Evolutionary conservation across 1,140 invertebrate genomes (phyloP).

Genomic region (Eurosta solidaginis): DNA sequence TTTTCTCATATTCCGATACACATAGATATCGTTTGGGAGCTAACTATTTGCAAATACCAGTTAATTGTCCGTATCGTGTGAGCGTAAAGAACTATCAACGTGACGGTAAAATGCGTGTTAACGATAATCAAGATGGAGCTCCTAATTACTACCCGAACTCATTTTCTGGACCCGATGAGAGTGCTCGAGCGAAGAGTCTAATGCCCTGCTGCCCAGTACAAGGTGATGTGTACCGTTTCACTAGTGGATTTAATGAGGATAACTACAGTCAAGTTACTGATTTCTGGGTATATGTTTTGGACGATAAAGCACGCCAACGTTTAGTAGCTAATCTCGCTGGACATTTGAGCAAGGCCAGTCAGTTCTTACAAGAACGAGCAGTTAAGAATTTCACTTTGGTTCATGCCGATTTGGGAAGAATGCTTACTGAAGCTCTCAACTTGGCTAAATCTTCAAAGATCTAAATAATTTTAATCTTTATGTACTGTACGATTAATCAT

Average conservation of each 20-base stretch:
- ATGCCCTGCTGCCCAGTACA: conserved; percentile 62
- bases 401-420: conserved; percentile 69
- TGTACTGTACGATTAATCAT: not conserved
- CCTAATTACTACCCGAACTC: conserved; percentile 98
- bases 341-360: conserved; percentile 76
- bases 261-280: conserved; percentile 83
- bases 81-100: conserved; percentile 79
- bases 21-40: conserved; percentile 91
- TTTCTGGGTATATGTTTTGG: conserved; percentile 84
- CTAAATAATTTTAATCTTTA: conserved; percentile 51
- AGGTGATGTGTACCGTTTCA: conserved; percentile 76
- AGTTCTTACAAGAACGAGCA: conserved; percentile 84
- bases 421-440: conserved; percentile 68
- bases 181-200: conserved; percentile 63
- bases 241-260: conserved; percentile 81
- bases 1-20: conserved; percentile 94
- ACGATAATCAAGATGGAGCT: conserved; percentile 74
- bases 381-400: conserved; percentile 77
- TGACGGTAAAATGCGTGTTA: conserved; percentile 76
- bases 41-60: conserved; percentile 91
- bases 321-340: conserved; percentile 81
- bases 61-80: conserved; percentile 88
- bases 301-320: conserved; percentile 72
- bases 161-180: conserved; percentile 79
- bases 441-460: conserved; percentile 65